Percentiles rank a stretch among this genome's conserved stretches.
Evolutionary conservation across 2,113 vertebrate genomes (phyloP).

Genomic region (Cynoglossus semilaevis): DNA sequence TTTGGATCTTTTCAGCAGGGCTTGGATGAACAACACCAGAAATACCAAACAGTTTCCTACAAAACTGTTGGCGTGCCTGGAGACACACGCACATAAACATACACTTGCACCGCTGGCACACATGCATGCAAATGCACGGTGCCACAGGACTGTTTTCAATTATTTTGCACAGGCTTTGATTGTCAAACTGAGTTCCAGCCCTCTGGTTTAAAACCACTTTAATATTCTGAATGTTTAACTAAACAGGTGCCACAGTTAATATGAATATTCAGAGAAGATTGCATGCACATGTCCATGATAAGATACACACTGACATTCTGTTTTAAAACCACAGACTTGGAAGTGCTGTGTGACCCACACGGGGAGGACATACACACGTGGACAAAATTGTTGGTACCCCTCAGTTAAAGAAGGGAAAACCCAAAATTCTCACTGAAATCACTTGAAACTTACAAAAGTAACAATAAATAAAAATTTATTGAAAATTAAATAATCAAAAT

Average conservation of each 20-base stretch:
- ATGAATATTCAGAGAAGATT: slow-evolving; percentile 15
- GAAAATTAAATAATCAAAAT: too few species aligned
- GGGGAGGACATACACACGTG: too few species aligned
- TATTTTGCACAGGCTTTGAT: slow-evolving; percentile 40
- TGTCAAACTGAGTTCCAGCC: slow-evolving; percentile 33
- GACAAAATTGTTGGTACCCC: too few species aligned
- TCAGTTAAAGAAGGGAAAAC: too few species aligned
- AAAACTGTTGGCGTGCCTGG: slow-evolving; percentile 59
- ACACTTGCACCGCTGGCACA: slow-evolving; percentile 33
- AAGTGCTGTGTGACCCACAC: too few species aligned
- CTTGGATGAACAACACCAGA: slow-evolving; percentile 64
- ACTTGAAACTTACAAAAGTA: too few species aligned
- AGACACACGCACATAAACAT: slow-evolving; percentile 46
- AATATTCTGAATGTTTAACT: slow-evolving; percentile 33
- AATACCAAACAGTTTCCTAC: slow-evolving; percentile 64
- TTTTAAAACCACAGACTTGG: too few species aligned
- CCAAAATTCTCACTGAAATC: too few species aligned
- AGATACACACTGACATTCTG: slow-evolving; percentile 16
- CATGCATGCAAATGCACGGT: slow-evolving; percentile 6
- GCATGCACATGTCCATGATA: slow-evolving; percentile 1
- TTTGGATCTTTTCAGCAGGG: slow-evolving; percentile 63
- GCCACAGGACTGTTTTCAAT: slow-evolving; percentile 58
- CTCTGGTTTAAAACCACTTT: slow-evolving; percentile 36
- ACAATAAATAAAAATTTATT: too few species aligned
- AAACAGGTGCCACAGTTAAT: slow-evolving; percentile 29